Evolutionary conservation across 2,797 vertebrate species (phyloP), one percentile per base, ranked within the genome.

Genomic region (Epinephelus coioides): DNA sequence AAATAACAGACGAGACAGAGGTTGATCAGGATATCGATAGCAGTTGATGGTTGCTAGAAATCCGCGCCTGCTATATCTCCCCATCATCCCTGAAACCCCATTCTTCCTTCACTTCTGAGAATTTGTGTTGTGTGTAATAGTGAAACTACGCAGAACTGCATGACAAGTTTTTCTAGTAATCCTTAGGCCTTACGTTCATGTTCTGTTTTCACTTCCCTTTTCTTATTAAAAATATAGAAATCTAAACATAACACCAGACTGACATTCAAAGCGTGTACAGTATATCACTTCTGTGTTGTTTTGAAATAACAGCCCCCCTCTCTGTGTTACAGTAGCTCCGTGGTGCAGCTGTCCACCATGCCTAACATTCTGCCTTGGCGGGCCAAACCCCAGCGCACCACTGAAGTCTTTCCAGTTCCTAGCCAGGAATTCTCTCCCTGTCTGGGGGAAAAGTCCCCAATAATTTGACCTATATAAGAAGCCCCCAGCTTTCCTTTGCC

Each of bases 281-380:
- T 60, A 47, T 65, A 78, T 83, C 67, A 49, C 49, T 17, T 85
- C 49, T 71, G 49, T 47, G 71, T 71, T 76, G 72, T 82, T 79
- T 81, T 59, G 63, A 72, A 86, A 61, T 47, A 69, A 57, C 60
- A 10, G 49, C 70, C 76, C 65, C 54, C 69, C 47, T 53, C 12
- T 51, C 56, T 46, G 53, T 79, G 53, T 63, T 76, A 86, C 91
- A 91, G 90, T 91, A 91, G 91, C 89, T 79, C 86, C 6, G 63
- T 69, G 82, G 44, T 79, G 91, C 94, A 95, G 94, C 94, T 95
- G 94, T 94, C 92, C 84, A 76, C 92, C 91, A 92, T 92, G 90
- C 91, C 89, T 91, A 66, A 89, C 90, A 95, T 93, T 93, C 94
- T 94, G 91, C 89, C 83, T 87, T 15, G 83, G 84, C 92, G 90